Evolutionary conservation across 2,797 vertebrate genomes (phyloP).

Genomic region (Syndactyla subalaris): DNA sequence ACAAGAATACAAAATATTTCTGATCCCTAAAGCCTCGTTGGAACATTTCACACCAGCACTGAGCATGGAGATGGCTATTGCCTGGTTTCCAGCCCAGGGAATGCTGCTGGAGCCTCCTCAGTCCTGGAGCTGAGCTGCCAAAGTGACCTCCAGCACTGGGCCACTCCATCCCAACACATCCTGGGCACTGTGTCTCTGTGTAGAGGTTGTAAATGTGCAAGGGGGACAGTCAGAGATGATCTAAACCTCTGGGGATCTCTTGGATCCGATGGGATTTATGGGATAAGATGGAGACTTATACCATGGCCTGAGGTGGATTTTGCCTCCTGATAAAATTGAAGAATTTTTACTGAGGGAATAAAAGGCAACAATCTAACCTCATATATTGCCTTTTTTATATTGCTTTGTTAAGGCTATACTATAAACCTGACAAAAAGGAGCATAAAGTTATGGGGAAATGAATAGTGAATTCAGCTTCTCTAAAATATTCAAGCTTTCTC

Average conservation of each 20-base stretch:
- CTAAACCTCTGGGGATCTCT: not conserved
- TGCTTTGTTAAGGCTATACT: not conserved
- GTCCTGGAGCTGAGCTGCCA: not conserved
- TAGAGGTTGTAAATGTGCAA: not conserved
- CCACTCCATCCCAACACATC: not conserved
- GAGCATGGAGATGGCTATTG: not conserved
- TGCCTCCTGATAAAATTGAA: not conserved
- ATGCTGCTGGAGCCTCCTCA: not conserved
- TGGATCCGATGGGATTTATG: not conserved
- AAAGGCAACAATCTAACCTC: not conserved
- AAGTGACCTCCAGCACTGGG: not conserved
- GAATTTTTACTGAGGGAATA: conserved; percentile 1
- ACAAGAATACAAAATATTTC: not conserved
- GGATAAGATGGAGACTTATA: not conserved
- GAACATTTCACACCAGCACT: not conserved
- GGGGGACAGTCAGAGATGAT: not conserved
- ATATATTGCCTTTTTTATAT: not conserved
- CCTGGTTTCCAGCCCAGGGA: not conserved
- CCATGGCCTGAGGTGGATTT: not conserved
- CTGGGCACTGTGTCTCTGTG: not conserved
- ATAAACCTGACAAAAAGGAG: not conserved
- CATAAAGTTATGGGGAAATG: not conserved
- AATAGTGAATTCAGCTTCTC: not conserved
- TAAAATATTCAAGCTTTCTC: not conserved
- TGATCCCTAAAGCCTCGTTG: not conserved